A percentile compares a stretch with the other conserved stretches of the same genome.
Conservation (phyloP, 2,888 invertebrate genomes). For the Emesis furor region DNA sequence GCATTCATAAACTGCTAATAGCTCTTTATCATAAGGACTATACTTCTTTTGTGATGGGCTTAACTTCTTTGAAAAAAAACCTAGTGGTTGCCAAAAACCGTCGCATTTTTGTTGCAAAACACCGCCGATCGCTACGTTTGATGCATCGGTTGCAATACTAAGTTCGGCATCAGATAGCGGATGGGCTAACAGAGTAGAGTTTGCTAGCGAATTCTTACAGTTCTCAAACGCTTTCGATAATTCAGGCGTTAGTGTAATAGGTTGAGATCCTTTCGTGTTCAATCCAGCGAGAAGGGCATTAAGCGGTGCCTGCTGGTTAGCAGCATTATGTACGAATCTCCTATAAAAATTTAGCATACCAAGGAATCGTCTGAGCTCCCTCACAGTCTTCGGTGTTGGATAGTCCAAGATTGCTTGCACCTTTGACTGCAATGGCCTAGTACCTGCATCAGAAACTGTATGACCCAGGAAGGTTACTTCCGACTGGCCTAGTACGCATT, state of each 20-base stretch:
- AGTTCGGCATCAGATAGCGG: conserved; percentile 76
- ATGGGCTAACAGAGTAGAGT: conserved; percentile 78
- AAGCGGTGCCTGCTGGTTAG: conserved; percentile 5
- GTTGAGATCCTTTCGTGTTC: conserved; percentile 74
- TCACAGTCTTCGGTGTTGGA: neutral
- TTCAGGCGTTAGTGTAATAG: conserved; percentile 64
- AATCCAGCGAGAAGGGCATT: conserved; percentile 48
- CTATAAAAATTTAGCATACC: conserved; percentile 25
- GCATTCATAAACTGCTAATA: conserved; percentile 80
- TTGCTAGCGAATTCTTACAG: conserved; percentile 74
- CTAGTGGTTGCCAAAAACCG: conserved; percentile 77
- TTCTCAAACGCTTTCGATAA: conserved; percentile 70
- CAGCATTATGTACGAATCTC: conserved; percentile 1
- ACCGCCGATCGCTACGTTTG: conserved; percentile 81
- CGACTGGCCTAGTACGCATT: neutral
- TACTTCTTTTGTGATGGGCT: conserved; percentile 77
- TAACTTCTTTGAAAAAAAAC: conserved; percentile 80
- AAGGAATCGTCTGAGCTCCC: conserved; percentile 12
- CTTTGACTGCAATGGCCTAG: neutral
- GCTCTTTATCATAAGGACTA: conserved; percentile 81
- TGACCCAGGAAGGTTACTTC: conserved; percentile 24
- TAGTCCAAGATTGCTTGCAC: conserved; percentile 12
- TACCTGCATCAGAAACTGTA: conserved; percentile 5
- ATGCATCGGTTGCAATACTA: conserved; percentile 80
- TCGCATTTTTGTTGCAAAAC: conserved; percentile 78